Base-by-base conservation (phyloP, 2,113 vertebrate species). In the Lagopus muta region DNA sequence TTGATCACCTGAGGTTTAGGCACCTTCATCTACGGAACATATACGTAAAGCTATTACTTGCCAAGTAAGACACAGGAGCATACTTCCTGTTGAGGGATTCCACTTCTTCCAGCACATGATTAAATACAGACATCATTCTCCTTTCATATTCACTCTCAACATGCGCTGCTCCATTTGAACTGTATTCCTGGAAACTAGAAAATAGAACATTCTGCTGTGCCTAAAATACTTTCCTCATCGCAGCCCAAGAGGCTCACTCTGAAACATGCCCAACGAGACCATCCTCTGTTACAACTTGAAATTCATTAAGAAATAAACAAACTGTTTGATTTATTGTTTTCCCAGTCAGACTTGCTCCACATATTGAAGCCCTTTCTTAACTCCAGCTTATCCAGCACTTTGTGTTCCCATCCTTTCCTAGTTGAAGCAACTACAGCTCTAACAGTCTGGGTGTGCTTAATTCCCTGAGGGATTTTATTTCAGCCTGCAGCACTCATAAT, bases 91-190 rank as follows among this genome's bases (percentile, higher is more conserved):
- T 98, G 80, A 99, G 98, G 3, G 98, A 98, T 83, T 99, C 99
- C 82, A 99, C 99, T 95, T 99, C 99, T 92, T 99, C 99, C 75
- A 99, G 94, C 22, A 99, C 99, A 0, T 87, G 98, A 92, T 97
- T 98, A 96, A 99, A 99, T 13, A 99, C 99, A 2, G 98, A 98
- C 98, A 99, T 98, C 98, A 99, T 99, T 94, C 97, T 98, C 71
- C 99, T 98, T 97, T 99, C 99, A 58, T 99, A 99, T 88, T 99
- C 99, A 25, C 98, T 99, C 91, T 99, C 98, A 4, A 99, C 98
- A 43, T 98, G 98, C 24, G 98, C 97, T 5, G 98, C 95, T 43
- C 99, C 99, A 65, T 97, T 90, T 0, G 97, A 97, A 28, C 98
- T 98, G 6, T 98, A 99, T 92, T 99, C 99, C 98, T 99, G 99